Evolutionary conservation across 2,797 vertebrate genomes (phyloP).

Genomic region (Smutsia temminckii): DNA sequence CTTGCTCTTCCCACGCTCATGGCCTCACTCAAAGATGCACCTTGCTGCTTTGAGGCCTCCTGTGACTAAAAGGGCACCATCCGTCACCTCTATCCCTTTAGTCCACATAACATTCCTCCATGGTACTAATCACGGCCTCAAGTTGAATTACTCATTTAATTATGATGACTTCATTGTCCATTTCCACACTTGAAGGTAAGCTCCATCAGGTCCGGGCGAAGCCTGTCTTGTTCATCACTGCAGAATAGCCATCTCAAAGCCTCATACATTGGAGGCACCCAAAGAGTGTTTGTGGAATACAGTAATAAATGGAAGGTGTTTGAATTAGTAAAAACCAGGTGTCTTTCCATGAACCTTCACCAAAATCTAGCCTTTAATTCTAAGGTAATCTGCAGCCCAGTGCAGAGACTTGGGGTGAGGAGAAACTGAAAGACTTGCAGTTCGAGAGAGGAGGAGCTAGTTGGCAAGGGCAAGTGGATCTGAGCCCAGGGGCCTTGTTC

Average conservation of each 20-base stretch:
- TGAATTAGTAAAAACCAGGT: not conserved
- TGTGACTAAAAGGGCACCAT: not conserved
- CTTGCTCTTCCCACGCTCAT: fast-evolving
- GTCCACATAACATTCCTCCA: not conserved
- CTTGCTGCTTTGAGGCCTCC: not conserved
- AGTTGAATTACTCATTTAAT: not conserved
- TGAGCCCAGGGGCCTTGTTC: not conserved
- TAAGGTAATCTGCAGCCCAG: too few relatives aligned
- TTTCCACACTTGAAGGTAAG: too few relatives aligned
- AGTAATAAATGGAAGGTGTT: not conserved
- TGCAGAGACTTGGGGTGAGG: not conserved
- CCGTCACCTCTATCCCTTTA: not conserved
- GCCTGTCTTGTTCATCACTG: not conserved
- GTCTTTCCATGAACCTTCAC: too few relatives aligned
- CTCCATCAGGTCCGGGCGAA: too few relatives aligned
- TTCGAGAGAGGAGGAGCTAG: not conserved
- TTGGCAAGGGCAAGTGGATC: not conserved
- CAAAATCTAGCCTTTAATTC: not conserved
- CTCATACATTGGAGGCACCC: too few relatives aligned
- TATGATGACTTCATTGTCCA: fast-evolving
- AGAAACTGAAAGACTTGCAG: not conserved
- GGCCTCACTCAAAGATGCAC: not conserved
- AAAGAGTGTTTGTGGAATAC: too few relatives aligned
- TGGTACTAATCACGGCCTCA: not conserved
- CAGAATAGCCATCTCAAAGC: not conserved